Base-by-base conservation (phyloP, 2,888 invertebrate species). In the Nomada hirtipes region DNA sequence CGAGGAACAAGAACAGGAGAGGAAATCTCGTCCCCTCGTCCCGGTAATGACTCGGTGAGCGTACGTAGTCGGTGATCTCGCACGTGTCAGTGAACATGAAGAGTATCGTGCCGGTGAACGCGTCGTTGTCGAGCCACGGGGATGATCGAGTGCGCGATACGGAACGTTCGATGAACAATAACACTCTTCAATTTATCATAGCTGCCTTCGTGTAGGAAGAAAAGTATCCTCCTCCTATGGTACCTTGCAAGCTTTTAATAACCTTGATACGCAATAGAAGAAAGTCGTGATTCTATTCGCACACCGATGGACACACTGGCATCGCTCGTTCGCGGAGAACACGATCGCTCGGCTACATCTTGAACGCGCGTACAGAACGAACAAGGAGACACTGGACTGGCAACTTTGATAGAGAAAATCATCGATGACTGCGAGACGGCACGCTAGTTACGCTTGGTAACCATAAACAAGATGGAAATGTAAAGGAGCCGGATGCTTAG, bases 11-110 rank as follows among this genome's bases (percentile, higher is more conserved):
- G 47, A 47, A 47, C 13, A 47, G 15, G 50, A 23, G 10, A 29
- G 20, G 29, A 44, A 76, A 64, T 15, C 42, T 53, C 70, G 26
- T 15, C 47, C 4, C 11, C n/a, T 26, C 36, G 29, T 3, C 18
- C 18, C 26, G 23, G 42, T 60, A 60, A 68, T 67, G 47, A 59
- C 67, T 61, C 61, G 60, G 29, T 47, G 70, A 55, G 44, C 53
- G 60, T 26, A 52, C 23, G 20, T 29, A 9, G 4, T 67, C 59
- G 47, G 60, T 70, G 71, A 76, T 72, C 65, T 20, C 68, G 72
- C 86, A 76, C 84, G 86, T 84, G 84, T 72, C 77, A 75, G 83
- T 82, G 82, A 82, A 55, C 55, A 69, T 55, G 69, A 75, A 57
- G 68, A 70, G 63, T 23, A 47, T 3, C 11, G 60, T 61, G 61